Base-by-base conservation (phyloP, 1,140 invertebrate species). In the Hycleus phaleratus region DNA sequence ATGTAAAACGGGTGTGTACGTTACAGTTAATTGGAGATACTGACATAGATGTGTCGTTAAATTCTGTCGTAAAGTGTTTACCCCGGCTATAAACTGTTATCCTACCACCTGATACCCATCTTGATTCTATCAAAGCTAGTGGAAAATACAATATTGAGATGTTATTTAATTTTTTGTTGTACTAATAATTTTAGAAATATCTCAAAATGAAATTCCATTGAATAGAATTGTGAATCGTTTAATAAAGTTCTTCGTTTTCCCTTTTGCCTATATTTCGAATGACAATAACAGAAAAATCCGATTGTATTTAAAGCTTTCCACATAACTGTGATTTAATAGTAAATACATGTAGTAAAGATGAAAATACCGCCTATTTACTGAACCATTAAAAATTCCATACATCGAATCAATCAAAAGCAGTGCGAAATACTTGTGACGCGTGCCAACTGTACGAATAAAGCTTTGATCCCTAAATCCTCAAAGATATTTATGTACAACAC, bases 11-110 rank as follows among this genome's bases (percentile, higher is more conserved):
- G 18, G n/a, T 8, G 12, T 12, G 18, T 26, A 24, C 26, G 12
- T 8, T 26, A 32, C 32, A 45, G 46, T 62, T 62, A 62, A 62
- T 62, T 59, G 56, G 56, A 54, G 59, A 62, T 56, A 62, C 50
- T 62, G 57, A 62, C 56, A 62, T 42, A 56, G 48, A 56, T 59
- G 38, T 26, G 57, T 49, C 47, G 60, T 62, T 62, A 62, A 62
- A 61, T 56, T 56, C 47, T 59, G 60, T 59, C 60, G 60, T 62
- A 62, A 62, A 62, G 46, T 59, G 60, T 55, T 59, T 62, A 62
- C 56, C 57, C 60, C 45, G 26, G 56, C 60, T 40, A 59, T 62
- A 62, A 61, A 62, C 56, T 56, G 60, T 56, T 62, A 49, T 50
- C 46, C 56, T 50, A 18, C 47, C 60, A 62, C 60, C 60, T 62